Evolutionary conservation across 2,113 vertebrate genomes (phyloP).

Genomic region (Psilopogon haemacephalus): DNA sequence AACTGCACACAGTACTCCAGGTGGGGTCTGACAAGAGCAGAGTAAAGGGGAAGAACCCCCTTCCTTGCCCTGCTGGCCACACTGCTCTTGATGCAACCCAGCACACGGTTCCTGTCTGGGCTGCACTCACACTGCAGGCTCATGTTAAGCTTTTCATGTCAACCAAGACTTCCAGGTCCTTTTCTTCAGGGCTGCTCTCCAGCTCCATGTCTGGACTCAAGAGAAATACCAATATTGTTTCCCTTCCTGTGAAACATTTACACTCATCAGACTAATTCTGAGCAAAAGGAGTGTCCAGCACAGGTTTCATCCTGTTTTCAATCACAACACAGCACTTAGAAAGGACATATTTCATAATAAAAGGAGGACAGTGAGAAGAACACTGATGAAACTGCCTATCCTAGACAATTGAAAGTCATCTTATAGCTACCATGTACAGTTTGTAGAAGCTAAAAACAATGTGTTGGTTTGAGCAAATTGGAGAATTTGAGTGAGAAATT

Average conservation of each 20-base stretch:
- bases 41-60: too few species aligned
- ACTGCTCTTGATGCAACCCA: too few species aligned
- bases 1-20: too few species aligned
- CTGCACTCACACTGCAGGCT: too few species aligned
- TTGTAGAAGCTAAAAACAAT: not conserved
- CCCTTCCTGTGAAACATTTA: not conserved
- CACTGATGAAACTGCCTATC: not conserved
- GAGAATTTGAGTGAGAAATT: too few species aligned
- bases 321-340: constrained; percentile 6
- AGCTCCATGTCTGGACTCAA: not conserved
- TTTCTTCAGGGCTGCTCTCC: too few species aligned
- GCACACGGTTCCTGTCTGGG: too few species aligned
- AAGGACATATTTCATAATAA: constrained; percentile 14
- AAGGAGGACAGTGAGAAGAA: constrained; percentile 9
- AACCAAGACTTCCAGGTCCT: too few species aligned
- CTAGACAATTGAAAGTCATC: constrained; percentile 31
- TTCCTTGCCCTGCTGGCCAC: too few species aligned
- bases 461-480: too few species aligned
- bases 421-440: not conserved
- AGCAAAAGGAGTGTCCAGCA: not conserved
- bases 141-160: too few species aligned
- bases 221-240: not conserved
- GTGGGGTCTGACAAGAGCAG: too few species aligned
- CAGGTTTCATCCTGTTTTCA: constrained; percentile 25
- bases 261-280: not conserved